Evolutionary conservation across 2,888 invertebrate species (phyloP).

Genomic region (Latheticus oryzae): DNA sequence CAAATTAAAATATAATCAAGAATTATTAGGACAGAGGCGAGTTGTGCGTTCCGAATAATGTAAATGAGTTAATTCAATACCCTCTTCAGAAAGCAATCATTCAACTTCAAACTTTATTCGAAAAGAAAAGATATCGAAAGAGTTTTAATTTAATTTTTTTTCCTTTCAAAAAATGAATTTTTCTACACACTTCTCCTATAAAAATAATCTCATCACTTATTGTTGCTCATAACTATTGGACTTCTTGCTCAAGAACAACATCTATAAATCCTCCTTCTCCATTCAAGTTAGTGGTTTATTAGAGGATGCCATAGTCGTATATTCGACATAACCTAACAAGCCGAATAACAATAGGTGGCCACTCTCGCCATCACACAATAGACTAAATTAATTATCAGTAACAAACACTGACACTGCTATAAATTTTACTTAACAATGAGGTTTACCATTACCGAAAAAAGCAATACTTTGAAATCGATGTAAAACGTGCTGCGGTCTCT

Average conservation of each 20-base stretch:
- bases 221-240: constrained; percentile 13
- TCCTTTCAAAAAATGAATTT: not conserved
- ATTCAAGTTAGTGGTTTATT: constrained; percentile 10
- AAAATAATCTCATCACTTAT: constrained; percentile 18
- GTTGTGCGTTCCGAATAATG: constrained; percentile 28
- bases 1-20: constrained; percentile 41
- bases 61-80: constrained; percentile 36
- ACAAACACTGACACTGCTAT: constrained; percentile 38
- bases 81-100: constrained; percentile 32
- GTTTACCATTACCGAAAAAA: constrained; percentile 40
- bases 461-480: no score
- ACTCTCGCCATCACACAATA: constrained; percentile 35
- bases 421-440: constrained; percentile 40
- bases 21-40: constrained; percentile 34
- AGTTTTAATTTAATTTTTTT: constrained; percentile 22
- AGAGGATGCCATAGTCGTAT: constrained; percentile 21
- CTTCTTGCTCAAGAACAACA: constrained; percentile 1
- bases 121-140: constrained; percentile 20
- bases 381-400: constrained; percentile 42
- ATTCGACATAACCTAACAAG: constrained; percentile 29
- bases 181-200: not conserved
- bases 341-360: constrained; percentile 35
- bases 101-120: constrained; percentile 35
- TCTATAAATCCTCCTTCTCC: not conserved
- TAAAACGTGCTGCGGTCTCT: no score